Conservation (phyloP, 2,888 invertebrate species). For the Anorthoa munda region DNA sequence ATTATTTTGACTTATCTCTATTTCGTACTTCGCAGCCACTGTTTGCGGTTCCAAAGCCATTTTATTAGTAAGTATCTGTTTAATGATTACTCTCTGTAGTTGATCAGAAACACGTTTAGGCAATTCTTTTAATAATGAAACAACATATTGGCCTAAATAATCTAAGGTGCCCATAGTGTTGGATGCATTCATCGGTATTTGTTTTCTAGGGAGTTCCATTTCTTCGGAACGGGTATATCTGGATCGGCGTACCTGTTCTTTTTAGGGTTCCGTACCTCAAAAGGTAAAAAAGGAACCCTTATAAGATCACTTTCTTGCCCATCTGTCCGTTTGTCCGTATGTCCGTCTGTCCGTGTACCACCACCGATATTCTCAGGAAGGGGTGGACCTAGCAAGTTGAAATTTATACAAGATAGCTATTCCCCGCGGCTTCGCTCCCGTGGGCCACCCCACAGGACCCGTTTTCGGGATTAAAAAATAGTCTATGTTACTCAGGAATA, state of each 20-base stretch:
- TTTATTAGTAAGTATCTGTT: slow-evolving; percentile 61
- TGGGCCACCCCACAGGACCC: no score
- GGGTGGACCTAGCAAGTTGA: no score
- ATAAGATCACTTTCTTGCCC: no score
- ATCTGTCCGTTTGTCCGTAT: no score
- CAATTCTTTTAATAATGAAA: slow-evolving; percentile 71
- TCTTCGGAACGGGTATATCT: slow-evolving; percentile 23
- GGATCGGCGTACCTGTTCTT: slow-evolving; percentile 31
- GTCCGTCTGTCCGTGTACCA: no score
- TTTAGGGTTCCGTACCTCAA: no score
- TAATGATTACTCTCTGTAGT: slow-evolving; percentile 74
- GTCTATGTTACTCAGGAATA: no score
- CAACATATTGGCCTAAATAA: slow-evolving; percentile 73
- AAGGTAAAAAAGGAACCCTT: no score
- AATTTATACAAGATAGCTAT: no score
- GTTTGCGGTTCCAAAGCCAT: slow-evolving; percentile 16
- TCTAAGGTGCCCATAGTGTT: slow-evolving; percentile 63
- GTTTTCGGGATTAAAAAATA: no score
- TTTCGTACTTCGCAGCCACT: background rate
- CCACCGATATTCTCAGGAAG: no score
- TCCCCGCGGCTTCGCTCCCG: no score
- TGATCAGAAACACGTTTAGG: slow-evolving; percentile 70
- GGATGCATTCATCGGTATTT: background rate
- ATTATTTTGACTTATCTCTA: background rate
- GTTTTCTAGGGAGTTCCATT: background rate